Base-by-base conservation (phyloP, 1,140 invertebrate species). In the Anthonomus grandis region DNA sequence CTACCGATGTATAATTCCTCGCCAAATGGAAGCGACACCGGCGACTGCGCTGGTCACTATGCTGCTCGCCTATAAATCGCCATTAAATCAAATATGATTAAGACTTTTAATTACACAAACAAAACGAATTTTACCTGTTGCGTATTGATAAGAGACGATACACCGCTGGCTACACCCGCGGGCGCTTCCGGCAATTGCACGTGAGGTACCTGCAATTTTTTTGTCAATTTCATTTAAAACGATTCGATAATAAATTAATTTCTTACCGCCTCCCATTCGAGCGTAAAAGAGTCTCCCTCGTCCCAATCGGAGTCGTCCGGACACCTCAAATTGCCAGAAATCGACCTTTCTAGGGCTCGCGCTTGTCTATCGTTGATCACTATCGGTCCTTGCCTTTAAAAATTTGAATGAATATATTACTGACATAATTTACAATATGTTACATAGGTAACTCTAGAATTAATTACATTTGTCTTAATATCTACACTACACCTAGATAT, bases 241-340 rank as follows among this genome's bases (percentile, higher is more conserved):
- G 10, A 34, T 13, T 2, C 10, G 31, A 2, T 13, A 12, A 1
- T n/a, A 34, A 10, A 34, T 12, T 34, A 34, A 34, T 1, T 39
- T 72, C 76, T 75, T 74, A 86, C 83, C 55, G 83, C 79, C 73
- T 86, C 84, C 84, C 84, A 86, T 67, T 84, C 84, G 65, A 76
- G 76, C 44, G 81, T 82, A 57, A 84, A 72, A 18, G 77, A 76
- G 63, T 83, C 81, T 62, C 85, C 83, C 64, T 85, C 83, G 69
- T 86, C 84, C 2, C 83, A 85, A 69, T 83, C 81, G 15, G 82
- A 83, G 70, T 84, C 82, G 18, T 84, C 83, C 42, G 60, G 62
- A 21, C 78, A 79, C 63, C 82, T 82, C 39, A 86, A 74, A 70
- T 81, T 78, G 42, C 74, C 70, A 41, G 76, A 67, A 60, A 86